Percentiles rank a stretch among this genome's conserved stretches.
phyloP scores from a whole-genome alignment of 2,113 vertebrate species.

The Ovis aries region DNA sequence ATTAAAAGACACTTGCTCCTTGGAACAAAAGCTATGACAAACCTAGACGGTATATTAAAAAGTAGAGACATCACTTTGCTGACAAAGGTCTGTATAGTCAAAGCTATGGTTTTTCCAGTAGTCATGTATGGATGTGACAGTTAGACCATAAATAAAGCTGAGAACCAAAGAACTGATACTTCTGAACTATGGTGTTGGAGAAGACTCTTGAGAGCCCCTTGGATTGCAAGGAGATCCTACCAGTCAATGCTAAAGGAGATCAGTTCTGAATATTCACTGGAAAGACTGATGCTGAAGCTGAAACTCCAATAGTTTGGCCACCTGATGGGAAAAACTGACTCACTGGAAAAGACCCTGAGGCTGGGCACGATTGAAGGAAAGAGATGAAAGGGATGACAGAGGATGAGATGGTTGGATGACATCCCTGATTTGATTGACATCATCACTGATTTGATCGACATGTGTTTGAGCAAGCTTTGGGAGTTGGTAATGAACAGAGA shows the following conservation, averaged over 20 bases:
- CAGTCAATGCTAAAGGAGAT: not conserved
- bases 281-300: not conserved
- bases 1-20: not conserved
- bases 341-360: not conserved
- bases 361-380: not conserved
- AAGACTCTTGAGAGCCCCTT: not conserved
- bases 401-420: not conserved
- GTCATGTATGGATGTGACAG: not conserved
- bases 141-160: not conserved
- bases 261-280: not conserved
- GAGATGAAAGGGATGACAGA: not conserved
- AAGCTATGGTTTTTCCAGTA: not conserved
- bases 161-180: not conserved
- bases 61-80: not conserved
- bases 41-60: not conserved
- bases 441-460: not conserved
- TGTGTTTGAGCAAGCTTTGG: not conserved
- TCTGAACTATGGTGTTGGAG: not conserved
- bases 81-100: not conserved
- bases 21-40: not conserved
- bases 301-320: not conserved
- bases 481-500: not conserved
- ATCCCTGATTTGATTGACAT: not conserved
- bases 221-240: not conserved
- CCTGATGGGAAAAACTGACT: not conserved